phyloP scores from a whole-genome alignment of 2,113 vertebrate genomes.

The Grammomys dolichurus region DNA sequence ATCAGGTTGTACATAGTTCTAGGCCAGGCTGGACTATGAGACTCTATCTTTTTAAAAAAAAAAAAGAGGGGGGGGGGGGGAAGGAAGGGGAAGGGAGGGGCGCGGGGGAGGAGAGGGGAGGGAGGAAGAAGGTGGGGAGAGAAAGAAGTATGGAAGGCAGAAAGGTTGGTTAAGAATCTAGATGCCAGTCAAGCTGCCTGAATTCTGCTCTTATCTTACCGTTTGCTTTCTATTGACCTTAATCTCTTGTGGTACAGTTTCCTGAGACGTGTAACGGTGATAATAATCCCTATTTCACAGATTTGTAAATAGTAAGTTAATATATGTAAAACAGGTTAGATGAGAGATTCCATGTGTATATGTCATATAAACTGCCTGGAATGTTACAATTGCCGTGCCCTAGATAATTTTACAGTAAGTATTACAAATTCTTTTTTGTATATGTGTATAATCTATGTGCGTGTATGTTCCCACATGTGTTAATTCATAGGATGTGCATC shows the following conservation, averaged over 20 bases:
- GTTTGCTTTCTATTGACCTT: conserved; percentile 23
- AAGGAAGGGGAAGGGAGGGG: too few species aligned
- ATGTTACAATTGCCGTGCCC: background rate
- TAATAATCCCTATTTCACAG: background rate
- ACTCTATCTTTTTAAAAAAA: background rate
- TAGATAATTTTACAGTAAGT: conserved; percentile 4
- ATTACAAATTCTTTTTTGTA: conserved; percentile 6
- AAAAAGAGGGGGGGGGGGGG: fast-evolving
- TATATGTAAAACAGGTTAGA: background rate
- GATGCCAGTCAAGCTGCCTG: background rate
- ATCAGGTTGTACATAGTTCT: background rate
- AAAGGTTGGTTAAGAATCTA: background rate
- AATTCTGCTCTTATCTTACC: background rate
- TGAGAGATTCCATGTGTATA: background rate
- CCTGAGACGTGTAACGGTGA: background rate
- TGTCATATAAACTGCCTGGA: background rate
- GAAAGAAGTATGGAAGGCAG: background rate
- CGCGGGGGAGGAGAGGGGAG: too few species aligned
- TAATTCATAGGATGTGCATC: background rate
- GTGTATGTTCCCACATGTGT: background rate
- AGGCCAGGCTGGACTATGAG: background rate
- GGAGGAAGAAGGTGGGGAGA: background rate
- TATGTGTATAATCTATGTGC: background rate
- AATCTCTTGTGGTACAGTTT: background rate
- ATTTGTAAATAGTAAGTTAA: background rate